Conservation (phyloP, 1,140 invertebrate genomes). For the Zophobas morio region DNA sequence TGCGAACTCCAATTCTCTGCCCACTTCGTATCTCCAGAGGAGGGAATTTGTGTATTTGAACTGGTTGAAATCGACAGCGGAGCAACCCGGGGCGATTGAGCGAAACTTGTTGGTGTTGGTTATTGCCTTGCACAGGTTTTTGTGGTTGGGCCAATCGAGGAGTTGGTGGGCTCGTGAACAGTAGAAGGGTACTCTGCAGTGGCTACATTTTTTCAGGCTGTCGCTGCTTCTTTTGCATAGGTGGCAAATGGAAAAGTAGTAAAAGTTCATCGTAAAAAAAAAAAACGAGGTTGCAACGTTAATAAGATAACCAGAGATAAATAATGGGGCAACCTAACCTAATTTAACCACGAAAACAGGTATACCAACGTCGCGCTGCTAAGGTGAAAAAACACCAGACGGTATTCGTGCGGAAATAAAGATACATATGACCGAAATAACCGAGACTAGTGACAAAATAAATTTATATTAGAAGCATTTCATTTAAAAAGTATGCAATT, state of each 20-base stretch:
- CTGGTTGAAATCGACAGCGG: conserved; percentile 8
- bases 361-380: too few relatives aligned
- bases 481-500: too few relatives aligned
- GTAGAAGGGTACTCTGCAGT: conserved; percentile 9
- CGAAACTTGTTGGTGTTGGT: not conserved
- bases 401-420: too few relatives aligned
- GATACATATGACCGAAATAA: too few relatives aligned
- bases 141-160: conserved; percentile 2
- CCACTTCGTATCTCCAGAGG: conserved; percentile 48
- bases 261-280: not conserved
- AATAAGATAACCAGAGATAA: not conserved
- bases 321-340: not conserved
- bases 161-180: conserved; percentile 13
- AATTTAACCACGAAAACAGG: not conserved
- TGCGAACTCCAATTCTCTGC: conserved; percentile 46
- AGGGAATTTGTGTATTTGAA: conserved; percentile 4
- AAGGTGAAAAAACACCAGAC: too few relatives aligned
- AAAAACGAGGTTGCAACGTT: not conserved
- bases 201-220: conserved; percentile 16
- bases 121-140: conserved; percentile 19
- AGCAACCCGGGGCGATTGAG: not conserved
- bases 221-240: conserved; percentile 6
- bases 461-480: too few relatives aligned
- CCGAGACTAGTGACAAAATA: too few relatives aligned
- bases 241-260: conserved; percentile 30